Evolutionary conservation across 1,140 invertebrate species (phyloP).

Genomic region (Heliconius himera): DNA sequence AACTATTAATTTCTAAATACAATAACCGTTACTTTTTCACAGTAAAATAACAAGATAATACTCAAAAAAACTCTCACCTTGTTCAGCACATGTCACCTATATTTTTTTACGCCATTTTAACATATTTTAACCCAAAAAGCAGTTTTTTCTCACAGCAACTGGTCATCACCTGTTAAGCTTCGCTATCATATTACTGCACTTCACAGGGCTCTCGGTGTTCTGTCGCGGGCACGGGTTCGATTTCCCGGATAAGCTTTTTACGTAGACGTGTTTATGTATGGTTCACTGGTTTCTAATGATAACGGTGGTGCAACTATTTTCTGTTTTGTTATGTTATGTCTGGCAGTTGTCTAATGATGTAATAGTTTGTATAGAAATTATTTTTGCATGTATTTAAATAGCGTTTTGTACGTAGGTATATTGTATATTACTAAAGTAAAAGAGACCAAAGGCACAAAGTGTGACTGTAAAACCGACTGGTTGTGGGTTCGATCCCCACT

Average conservation of each 20-base stretch:
- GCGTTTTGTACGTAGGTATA: too few relatives aligned
- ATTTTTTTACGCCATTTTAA: constrained; percentile 15
- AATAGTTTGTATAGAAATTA: background rate
- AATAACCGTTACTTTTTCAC: too few relatives aligned
- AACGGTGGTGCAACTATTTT: background rate
- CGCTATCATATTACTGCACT: constrained; percentile 49
- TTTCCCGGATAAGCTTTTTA: constrained; percentile 42
- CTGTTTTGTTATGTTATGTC: background rate
- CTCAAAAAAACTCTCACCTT: constrained; percentile 8
- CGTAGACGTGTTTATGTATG: constrained; percentile 6
- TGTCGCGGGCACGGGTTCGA: constrained; percentile 38
- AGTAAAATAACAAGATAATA: background rate
- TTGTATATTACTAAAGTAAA: too few relatives aligned
- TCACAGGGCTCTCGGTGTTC: constrained; percentile 40
- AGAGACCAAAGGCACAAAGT: too few relatives aligned
- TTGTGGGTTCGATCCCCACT: too few relatives aligned
- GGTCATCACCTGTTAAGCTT: constrained; percentile 47
- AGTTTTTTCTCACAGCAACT: constrained; percentile 31
- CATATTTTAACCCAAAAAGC: constrained; percentile 18
- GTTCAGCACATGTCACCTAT: constrained; percentile 23
- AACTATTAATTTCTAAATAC: too few relatives aligned
- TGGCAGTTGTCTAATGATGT: background rate
- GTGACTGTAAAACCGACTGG: too few relatives aligned
- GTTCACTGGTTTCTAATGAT: background rate
- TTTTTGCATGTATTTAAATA: background rate